A percentile compares a stretch with the other conserved stretches of the same genome.
Conservation (phyloP, 2,797 vertebrate species). For the Danio albolineatus region DNA sequence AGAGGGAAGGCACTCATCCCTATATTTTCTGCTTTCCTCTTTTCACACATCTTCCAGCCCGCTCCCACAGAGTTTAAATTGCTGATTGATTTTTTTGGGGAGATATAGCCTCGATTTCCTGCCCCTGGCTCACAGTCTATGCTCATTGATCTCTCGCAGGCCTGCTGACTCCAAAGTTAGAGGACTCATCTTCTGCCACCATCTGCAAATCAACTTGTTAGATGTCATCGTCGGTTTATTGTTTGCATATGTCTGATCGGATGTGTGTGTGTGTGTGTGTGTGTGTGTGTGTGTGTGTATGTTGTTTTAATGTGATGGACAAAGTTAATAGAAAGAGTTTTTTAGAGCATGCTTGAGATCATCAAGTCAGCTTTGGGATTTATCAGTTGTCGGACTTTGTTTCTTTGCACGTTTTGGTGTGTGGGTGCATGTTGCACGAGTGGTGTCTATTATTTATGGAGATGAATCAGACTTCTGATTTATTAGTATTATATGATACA, state of each 20-base stretch:
- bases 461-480: too few species aligned
- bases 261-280: too few species aligned
- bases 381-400: too few species aligned
- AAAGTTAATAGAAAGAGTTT: too few species aligned
- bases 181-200: constrained; percentile 77
- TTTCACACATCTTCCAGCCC: constrained; percentile 42
- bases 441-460: too few species aligned
- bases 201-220: constrained; percentile 85
- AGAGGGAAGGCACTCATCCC: neutral
- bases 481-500: too few species aligned
- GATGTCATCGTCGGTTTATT: constrained; percentile 82
- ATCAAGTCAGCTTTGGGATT: too few species aligned
- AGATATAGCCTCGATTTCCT: constrained; percentile 78
- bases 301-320: too few species aligned
- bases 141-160: constrained; percentile 81
- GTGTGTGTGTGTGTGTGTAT: too few species aligned
- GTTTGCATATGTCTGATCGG: constrained; percentile 50
- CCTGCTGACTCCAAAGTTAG: constrained; percentile 83
- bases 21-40: constrained; percentile 2
- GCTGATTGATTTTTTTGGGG: constrained; percentile 84
- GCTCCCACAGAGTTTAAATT: constrained; percentile 78
- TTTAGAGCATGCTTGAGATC: too few species aligned
- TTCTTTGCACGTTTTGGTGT: too few species aligned
- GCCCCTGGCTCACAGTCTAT: constrained; percentile 76
- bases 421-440: too few species aligned